These are phyloP conservation scores for Spinus pinus DNA, from an alignment of 2,797 vertebrate genomes.

Conservation along the genomic window DNA sequence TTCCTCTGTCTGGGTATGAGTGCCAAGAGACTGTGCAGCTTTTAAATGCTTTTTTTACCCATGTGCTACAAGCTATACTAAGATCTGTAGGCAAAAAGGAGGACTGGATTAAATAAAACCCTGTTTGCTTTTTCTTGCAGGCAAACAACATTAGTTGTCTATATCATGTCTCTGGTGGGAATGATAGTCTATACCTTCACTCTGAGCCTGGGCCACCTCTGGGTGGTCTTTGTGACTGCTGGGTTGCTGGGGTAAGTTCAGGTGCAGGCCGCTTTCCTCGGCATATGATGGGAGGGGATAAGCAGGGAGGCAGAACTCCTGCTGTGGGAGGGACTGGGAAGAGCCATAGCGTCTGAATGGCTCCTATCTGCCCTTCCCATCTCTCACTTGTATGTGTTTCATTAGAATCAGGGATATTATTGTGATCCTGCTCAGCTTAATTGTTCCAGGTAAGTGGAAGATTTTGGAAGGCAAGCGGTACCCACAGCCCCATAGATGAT, in stretches of 20 bases:
- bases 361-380: background rate
- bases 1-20: background rate
- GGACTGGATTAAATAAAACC: background rate
- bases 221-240: conserved; percentile 91
- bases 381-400: background rate
- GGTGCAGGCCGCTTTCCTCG: background rate
- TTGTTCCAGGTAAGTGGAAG: background rate
- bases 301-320: background rate
- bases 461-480: background rate
- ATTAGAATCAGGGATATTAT: background rate
- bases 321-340: background rate
- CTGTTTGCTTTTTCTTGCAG: conserved; percentile 70
- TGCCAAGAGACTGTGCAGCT: background rate
- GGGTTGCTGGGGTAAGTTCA: conserved; percentile 87
- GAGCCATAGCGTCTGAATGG: background rate
- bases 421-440: background rate
- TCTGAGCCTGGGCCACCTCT: conserved; percentile 83
- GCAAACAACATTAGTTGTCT: conserved; percentile 86
- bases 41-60: background rate
- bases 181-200: conserved; percentile 89
- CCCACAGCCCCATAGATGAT: background rate
- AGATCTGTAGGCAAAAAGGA: background rate
- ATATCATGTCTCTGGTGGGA: conserved; percentile 86
- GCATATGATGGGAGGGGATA: background rate
- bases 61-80: background rate